phyloP scores from a whole-genome alignment of 1,140 invertebrate genomes.

The Mizuhopecten yessoensis region DNA sequence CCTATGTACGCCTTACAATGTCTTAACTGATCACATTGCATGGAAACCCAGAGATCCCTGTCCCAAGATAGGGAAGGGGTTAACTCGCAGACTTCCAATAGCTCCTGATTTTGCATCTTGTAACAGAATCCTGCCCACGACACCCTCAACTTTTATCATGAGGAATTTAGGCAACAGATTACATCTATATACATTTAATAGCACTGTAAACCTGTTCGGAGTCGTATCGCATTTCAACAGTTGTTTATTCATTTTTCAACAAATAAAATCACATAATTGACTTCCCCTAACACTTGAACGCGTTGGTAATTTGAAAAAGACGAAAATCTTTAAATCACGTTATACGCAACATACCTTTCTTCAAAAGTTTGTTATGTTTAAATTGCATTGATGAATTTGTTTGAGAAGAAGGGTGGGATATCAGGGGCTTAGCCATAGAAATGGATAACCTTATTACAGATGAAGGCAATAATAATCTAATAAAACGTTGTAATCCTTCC shows the following conservation, averaged over 20 bases:
- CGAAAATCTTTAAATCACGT: not conserved
- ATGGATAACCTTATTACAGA: not conserved
- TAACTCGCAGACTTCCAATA: not conserved
- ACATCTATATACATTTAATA: not conserved
- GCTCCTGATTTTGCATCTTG: not conserved
- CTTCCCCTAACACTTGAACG: slow-evolving; percentile 4
- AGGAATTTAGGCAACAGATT: not conserved
- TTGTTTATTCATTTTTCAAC: not conserved
- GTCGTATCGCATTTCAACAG: not conserved
- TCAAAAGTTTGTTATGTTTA: not conserved
- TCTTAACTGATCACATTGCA: not conserved
- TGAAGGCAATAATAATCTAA: not conserved
- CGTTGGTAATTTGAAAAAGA: not conserved
- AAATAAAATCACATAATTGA: slow-evolving; percentile 40
- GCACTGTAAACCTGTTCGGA: not conserved
- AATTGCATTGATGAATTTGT: slow-evolving; percentile 35
- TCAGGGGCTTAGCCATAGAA: not conserved
- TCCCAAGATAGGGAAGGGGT: not conserved
- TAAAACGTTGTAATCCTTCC: not conserved
- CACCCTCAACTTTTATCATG: not conserved
- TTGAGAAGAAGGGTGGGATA: slow-evolving; percentile 2
- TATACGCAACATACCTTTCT: not conserved
- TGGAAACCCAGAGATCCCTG: not conserved
- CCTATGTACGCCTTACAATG: not conserved
- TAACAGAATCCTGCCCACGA: not conserved